Percentiles rank a stretch among this genome's conserved stretches.
These are phyloP conservation scores for Papilio helenus DNA, from an alignment of 1,140 invertebrate genomes.

Conservation along the genomic window DNA sequence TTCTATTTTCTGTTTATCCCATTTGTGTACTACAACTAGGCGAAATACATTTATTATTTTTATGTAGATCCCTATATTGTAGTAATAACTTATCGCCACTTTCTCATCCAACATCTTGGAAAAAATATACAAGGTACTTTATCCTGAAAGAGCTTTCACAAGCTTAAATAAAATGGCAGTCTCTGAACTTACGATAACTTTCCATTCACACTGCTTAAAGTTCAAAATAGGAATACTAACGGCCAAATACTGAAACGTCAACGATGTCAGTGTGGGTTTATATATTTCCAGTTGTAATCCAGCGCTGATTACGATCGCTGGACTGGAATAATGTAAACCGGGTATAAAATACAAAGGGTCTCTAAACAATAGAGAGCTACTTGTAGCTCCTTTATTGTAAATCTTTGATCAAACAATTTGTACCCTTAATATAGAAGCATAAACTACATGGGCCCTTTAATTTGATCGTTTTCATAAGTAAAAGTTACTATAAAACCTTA, in stretches of 20 bases:
- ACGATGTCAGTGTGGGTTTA: too few species aligned
- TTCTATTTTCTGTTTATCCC: neutral
- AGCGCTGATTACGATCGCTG: too few species aligned
- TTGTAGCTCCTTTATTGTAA: neutral
- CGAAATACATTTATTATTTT: neutral
- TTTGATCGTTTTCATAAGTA: neutral
- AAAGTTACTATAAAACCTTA: slow-evolving; percentile 24
- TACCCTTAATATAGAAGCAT: neutral
- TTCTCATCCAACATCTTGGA: neutral
- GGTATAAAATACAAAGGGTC: neutral
- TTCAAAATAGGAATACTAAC: neutral
- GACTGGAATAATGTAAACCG: too few species aligned
- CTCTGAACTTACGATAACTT: neutral
- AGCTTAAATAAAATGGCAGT: neutral
- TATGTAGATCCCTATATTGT: neutral
- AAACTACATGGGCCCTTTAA: neutral
- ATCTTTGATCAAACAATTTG: slow-evolving; percentile 28
- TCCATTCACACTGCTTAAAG: neutral
- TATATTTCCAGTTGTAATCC: too few species aligned
- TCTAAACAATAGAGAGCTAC: slow-evolving; percentile 5
- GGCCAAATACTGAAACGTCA: neutral
- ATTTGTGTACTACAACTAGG: neutral
- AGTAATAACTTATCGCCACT: neutral
- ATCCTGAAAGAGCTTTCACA: neutral
- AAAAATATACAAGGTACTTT: neutral